A percentile compares a stretch with the other conserved stretches of the same genome.
phyloP scores from a whole-genome alignment of 2,113 vertebrate genomes.

The Limanda limanda region DNA sequence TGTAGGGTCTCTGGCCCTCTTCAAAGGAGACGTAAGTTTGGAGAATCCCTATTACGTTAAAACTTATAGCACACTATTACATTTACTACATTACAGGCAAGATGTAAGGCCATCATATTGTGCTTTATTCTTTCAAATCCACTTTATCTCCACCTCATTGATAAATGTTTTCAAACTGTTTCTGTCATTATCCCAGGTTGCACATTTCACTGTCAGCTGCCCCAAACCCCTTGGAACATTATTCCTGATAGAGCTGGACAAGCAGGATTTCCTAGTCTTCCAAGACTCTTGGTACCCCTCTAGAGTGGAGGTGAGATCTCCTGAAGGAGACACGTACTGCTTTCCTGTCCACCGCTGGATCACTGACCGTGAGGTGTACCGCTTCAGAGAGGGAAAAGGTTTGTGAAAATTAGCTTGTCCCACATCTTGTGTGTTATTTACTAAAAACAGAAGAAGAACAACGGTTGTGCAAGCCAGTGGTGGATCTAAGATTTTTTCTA shows the following conservation, averaged over 20 bases:
- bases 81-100: not conserved
- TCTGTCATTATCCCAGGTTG: constrained; percentile 23
- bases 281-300: constrained; percentile 65
- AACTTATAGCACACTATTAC: not conserved
- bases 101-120: not conserved
- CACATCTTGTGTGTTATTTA: not conserved
- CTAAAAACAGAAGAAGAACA: not conserved
- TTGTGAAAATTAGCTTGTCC: constrained; percentile 5
- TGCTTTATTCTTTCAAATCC: not conserved
- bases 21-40: constrained; percentile 41
- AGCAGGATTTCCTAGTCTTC: constrained; percentile 23
- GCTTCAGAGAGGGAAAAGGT: constrained; percentile 72
- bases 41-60: not conserved
- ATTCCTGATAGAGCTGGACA: constrained; percentile 64
- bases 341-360: constrained; percentile 77
- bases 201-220: constrained; percentile 37
- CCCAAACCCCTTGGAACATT: constrained; percentile 59
- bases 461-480: not conserved
- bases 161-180: not conserved
- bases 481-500: no score
- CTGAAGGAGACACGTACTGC: constrained; percentile 42
- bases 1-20: not conserved
- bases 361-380: constrained; percentile 28
- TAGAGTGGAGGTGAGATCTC: constrained; percentile 61
- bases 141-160: not conserved